Base-by-base conservation (phyloP, 2,888 invertebrate genomes). In the Harpalus rufipes region DNA sequence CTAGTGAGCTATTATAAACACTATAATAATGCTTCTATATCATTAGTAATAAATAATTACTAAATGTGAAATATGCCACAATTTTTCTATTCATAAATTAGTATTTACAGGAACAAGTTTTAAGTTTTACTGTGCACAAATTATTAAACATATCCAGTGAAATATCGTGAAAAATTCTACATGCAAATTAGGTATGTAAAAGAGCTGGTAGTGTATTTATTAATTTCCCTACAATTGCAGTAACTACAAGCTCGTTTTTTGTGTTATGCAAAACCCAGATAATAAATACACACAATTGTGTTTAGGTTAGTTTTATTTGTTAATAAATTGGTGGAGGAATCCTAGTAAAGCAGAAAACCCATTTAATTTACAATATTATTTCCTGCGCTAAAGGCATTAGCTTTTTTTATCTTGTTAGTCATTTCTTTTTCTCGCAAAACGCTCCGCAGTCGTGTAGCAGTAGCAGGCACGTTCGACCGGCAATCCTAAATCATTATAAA, bases 331-430 rank as follows among this genome's bases (percentile, higher is more conserved):
- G 10, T 68, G 68, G 25, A 14, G n/a, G 32, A 68, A 68, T 68
- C 68, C 68, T 68, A 68, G 32, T 7, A 68, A 32, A 39, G 72
- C 72, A 74, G 72, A 44, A 74, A 74, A 41, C 72, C 41, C 41
- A 74, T 79, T 79, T 79, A 79, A 79, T 61, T 79, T 79, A 79
- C 78, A 79, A 78, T 78, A 78, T 78, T 56, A 56, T 59, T 78
- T 78, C 25, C 41, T 74, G 39, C 79, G 79, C 72, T 74, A 16
- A 59, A n/a, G 79, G 79, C 61, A 61, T 61, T 79, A 61, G 58
- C 59, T 79, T 79, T 79, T 79, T 78, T 79, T 79, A 79, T 79
- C 79, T 79, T 79, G 79, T 79, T 79, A 79, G 79, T 51, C 58
- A 79, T 79, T 79, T 79, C 79, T 79, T 79, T 79, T 59, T 61